Percentiles rank a stretch among this genome's conserved stretches.
Conservation (phyloP, 2,888 invertebrate species). For the Idaea dimidiata region DNA sequence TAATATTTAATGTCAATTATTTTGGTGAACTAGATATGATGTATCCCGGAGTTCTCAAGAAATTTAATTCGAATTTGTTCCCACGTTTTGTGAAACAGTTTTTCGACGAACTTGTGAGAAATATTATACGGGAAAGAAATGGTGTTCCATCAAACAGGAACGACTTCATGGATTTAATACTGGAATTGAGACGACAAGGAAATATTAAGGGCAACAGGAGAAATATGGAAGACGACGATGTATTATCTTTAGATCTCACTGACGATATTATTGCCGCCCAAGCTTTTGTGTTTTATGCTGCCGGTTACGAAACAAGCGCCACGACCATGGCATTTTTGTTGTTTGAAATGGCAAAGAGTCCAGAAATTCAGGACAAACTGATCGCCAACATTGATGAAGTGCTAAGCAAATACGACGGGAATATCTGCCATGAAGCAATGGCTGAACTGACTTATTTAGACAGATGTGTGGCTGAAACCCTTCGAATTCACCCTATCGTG, state of each 20-base stretch:
- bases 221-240: slow-evolving; percentile 18
- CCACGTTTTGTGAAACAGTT: slow-evolving; percentile 32
- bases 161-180: slow-evolving; percentile 54
- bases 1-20: slow-evolving; percentile 25
- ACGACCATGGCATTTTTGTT: slow-evolving; percentile 54
- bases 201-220: slow-evolving; percentile 30
- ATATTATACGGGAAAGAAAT: slow-evolving; percentile 38
- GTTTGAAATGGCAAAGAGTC: slow-evolving; percentile 55
- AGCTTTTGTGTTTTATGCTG: slow-evolving; percentile 64
- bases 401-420: slow-evolving; percentile 40
- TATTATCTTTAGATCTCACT: slow-evolving; percentile 37
- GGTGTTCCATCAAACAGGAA: slow-evolving; percentile 39
- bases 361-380: slow-evolving; percentile 55
- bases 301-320: slow-evolving; percentile 68
- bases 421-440: slow-evolving; percentile 56
- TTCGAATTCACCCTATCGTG: slow-evolving; percentile 67
- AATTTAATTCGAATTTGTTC: slow-evolving; percentile 34
- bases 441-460: slow-evolving; percentile 59
- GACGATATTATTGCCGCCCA: slow-evolving; percentile 56
- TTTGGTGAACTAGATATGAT: slow-evolving; percentile 42
- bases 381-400: slow-evolving; percentile 46
- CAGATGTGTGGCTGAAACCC: slow-evolving; percentile 54
- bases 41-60: slow-evolving; percentile 45
- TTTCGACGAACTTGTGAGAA: slow-evolving; percentile 37
- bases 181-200: slow-evolving; percentile 42